These are phyloP conservation scores for Brotogeris chrysoptera DNA, from an alignment of 2,797 vertebrate species.

Conservation along the genomic window DNA sequence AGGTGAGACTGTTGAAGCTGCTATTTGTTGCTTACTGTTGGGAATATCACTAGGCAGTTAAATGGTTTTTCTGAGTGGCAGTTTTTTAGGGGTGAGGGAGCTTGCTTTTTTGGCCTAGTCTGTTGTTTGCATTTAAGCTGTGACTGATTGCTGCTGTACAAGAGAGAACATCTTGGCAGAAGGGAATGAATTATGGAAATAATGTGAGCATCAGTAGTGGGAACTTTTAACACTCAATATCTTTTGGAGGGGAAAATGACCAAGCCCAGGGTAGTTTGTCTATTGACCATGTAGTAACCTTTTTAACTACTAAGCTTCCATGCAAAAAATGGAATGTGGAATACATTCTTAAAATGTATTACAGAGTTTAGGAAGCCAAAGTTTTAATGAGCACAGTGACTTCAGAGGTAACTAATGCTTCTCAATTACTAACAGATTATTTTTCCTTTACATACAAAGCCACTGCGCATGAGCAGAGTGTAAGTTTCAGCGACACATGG, in stretches of 20 bases:
- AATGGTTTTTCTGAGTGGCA: not conserved
- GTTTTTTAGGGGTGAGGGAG: rapidly evolving
- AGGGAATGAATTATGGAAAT: not conserved
- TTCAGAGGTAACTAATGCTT: constrained; percentile 28
- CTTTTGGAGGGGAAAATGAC: not conserved
- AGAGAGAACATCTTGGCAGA: not conserved
- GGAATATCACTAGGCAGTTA: not conserved
- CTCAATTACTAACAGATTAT: constrained; percentile 1
- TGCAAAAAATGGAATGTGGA: not conserved
- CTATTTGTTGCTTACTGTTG: not conserved
- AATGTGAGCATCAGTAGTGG: not conserved
- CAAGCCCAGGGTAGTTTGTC: not conserved
- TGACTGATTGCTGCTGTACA: not conserved
- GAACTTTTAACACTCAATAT: not conserved
- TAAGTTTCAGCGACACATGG: not conserved
- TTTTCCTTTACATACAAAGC: constrained; percentile 13
- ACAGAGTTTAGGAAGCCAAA: not conserved
- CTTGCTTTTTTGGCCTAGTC: not conserved
- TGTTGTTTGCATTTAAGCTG: not conserved
- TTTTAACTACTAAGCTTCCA: not conserved
- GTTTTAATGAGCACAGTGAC: constrained; percentile 22
- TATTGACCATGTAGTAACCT: not conserved
- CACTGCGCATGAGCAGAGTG: not conserved
- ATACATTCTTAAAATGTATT: not conserved
- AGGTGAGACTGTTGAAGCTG: not conserved